Percentiles rank a stretch among this genome's conserved stretches.
These are phyloP conservation scores for Phrynocephalus guinanensis DNA, from an alignment of 2,797 vertebrate genomes.

Conservation along the genomic window DNA sequence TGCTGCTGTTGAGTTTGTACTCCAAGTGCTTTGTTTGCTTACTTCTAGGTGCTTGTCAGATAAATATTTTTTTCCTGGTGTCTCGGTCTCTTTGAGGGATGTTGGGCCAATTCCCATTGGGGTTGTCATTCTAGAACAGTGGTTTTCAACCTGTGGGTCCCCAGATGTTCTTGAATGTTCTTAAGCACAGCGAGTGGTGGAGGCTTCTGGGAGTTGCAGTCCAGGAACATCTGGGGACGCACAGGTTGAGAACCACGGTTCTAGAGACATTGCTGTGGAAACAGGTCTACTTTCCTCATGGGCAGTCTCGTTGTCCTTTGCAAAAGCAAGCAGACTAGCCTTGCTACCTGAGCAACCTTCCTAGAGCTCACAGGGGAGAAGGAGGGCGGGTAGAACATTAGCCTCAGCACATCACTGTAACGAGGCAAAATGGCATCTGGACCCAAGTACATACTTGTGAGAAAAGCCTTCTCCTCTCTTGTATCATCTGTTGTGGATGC, in stretches of 20 bases:
- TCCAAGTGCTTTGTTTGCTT: not conserved
- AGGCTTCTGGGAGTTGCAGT: too few species aligned
- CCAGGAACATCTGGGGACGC: too few species aligned
- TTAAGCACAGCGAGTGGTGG: too few species aligned
- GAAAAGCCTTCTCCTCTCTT: not conserved
- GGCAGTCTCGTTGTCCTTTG: not conserved
- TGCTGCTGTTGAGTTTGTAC: not conserved
- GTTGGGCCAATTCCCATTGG: not conserved
- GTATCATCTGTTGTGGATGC: not conserved
- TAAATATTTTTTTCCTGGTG: not conserved
- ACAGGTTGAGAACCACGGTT: too few species aligned
- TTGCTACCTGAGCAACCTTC: not conserved
- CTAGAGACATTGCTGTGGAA: not conserved
- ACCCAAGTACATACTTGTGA: not conserved
- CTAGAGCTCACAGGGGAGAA: not conserved
- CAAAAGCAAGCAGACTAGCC: not conserved
- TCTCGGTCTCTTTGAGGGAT: not conserved
- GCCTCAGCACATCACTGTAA: not conserved
- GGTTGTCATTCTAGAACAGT: not conserved
- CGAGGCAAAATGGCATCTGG: not conserved
- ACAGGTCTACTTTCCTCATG: too few species aligned
- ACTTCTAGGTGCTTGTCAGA: not conserved
- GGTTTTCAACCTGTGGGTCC: too few species aligned
- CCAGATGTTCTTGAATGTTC: too few species aligned
- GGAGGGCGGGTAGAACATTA: not conserved